A percentile compares a stretch with the other conserved stretches of the same genome.
Evolutionary conservation across 2,797 vertebrate genomes (phyloP).

Genomic region (Takifugu ocellatus): DNA sequence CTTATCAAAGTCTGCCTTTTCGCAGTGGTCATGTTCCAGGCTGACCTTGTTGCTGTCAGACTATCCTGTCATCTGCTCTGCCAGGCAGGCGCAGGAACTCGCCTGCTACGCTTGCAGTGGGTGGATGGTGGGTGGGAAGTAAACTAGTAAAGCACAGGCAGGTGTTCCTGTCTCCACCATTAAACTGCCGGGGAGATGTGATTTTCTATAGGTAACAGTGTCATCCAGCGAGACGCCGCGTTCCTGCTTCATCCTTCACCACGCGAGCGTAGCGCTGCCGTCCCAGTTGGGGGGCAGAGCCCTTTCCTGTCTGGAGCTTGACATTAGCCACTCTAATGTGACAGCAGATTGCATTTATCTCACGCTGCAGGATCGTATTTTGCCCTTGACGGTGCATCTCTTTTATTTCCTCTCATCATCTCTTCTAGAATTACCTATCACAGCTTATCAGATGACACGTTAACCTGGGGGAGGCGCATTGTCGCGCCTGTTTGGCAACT

Average conservation of each 20-base stretch:
- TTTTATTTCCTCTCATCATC: conserved; percentile 53
- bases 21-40: conserved; percentile 38
- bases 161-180: too few relatives aligned
- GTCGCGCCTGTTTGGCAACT: conserved; percentile 11
- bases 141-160: too few relatives aligned
- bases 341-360: conserved; percentile 68
- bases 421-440: conserved; percentile 54
- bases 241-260: conserved; percentile 52
- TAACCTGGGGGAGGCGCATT: conserved; percentile 25
- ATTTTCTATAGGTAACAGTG: too few relatives aligned
- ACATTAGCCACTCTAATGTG: conserved; percentile 68
- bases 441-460: conserved; percentile 48
- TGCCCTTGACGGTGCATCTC: conserved; percentile 55
- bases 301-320: conserved; percentile 55
- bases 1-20: conserved; percentile 41
- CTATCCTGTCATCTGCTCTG: conserved; percentile 53
- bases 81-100: conserved; percentile 43
- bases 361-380: conserved; percentile 66
- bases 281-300: conserved; percentile 46
- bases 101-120: conserved; percentile 45
- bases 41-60: conserved; percentile 49
- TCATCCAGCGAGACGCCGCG: neutral
- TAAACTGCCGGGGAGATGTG: too few relatives aligned
- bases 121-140: conserved; percentile 9
- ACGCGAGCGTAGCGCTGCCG: conserved; percentile 54